Percentiles rank a stretch among this genome's conserved stretches.
These are phyloP conservation scores for Scaptomyza flava DNA, from an alignment of 2,888 invertebrate genomes.

Conservation along the genomic window DNA sequence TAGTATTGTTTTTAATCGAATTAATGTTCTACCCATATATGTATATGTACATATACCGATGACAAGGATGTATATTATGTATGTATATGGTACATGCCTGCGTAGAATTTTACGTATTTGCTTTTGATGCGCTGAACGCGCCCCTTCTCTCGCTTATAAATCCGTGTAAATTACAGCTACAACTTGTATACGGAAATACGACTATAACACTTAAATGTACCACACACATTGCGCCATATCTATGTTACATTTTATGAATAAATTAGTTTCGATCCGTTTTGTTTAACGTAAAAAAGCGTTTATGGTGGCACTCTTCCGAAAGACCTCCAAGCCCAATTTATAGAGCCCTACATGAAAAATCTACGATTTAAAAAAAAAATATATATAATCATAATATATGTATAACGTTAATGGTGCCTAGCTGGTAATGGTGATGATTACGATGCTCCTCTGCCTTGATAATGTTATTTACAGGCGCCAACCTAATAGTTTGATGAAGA, in stretches of 20 bases:
- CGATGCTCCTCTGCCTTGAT: constrained; percentile 31
- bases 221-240: constrained; percentile 53
- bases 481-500: constrained; percentile 48
- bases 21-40: constrained; percentile 44
- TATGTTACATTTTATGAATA: constrained; percentile 73
- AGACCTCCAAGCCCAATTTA: constrained; percentile 39
- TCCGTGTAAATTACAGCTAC: constrained; percentile 65
- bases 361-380: constrained; percentile 41
- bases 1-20: constrained; percentile 57
- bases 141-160: constrained; percentile 44
- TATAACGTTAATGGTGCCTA: constrained; percentile 60
- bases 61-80: constrained; percentile 26
- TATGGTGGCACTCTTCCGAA: constrained; percentile 32
- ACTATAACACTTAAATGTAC: constrained; percentile 73
- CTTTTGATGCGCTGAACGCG: constrained; percentile 40
- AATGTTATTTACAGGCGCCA: constrained; percentile 48
- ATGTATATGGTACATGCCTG: constrained; percentile 54
- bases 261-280: constrained; percentile 65
- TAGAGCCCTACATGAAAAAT: constrained; percentile 42
- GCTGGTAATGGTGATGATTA: constrained; percentile 55
- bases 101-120: constrained; percentile 69
- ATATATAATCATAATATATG: constrained; percentile 32
- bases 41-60: constrained; percentile 29
- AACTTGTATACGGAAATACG: constrained; percentile 67
- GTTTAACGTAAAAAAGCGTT: constrained; percentile 67